Percentiles rank a stretch among this genome's conserved stretches.
These are phyloP conservation scores for Novumbra hubbsi DNA, from an alignment of 2,797 vertebrate species.

Conservation along the genomic window DNA sequence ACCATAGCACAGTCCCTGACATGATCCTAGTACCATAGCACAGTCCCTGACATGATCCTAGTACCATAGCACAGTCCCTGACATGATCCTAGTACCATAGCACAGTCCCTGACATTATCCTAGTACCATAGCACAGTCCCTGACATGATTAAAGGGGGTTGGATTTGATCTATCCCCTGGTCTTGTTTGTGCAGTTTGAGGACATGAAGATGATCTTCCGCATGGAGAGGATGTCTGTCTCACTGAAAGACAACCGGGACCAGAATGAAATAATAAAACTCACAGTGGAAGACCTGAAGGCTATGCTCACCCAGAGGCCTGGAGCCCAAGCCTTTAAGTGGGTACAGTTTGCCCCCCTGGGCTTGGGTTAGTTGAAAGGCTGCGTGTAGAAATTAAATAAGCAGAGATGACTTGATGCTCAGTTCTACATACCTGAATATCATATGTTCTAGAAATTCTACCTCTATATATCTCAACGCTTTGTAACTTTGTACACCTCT, in stretches of 20 bases:
- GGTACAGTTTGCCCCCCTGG: slow-evolving; percentile 6
- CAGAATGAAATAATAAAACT: slow-evolving; percentile 84
- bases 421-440: neutral
- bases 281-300: slow-evolving; percentile 83
- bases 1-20: no score
- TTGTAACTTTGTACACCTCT: neutral
- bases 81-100: neutral
- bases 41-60: no score
- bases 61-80: no score
- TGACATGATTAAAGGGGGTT: neutral
- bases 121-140: no score
- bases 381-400: neutral
- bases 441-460: neutral
- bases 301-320: slow-evolving; percentile 86
- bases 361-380: neutral
- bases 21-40: no score
- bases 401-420: neutral
- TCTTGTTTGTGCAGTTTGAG: slow-evolving; percentile 83
- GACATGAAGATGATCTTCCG: slow-evolving; percentile 89
- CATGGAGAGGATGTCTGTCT: slow-evolving; percentile 83
- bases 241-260: slow-evolving; percentile 82
- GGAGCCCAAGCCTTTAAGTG: slow-evolving; percentile 95
- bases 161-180: neutral
- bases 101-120: neutral
- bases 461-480: no score